Conservation (phyloP, 1,140 invertebrate genomes). For the Hestina assimilis region DNA sequence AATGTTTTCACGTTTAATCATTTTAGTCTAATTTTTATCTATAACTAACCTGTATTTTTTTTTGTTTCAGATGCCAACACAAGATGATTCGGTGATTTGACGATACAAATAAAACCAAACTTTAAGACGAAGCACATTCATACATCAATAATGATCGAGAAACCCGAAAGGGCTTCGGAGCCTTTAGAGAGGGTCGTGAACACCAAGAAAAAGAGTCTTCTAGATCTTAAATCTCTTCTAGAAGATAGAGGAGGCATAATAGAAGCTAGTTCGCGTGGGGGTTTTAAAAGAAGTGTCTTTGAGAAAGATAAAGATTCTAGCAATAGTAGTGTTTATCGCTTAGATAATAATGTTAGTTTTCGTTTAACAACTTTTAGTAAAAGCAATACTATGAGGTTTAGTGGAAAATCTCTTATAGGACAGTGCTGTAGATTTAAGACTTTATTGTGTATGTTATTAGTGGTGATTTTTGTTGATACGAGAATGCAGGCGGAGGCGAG, state of each 20-base stretch:
- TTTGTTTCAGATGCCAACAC: conserved; percentile 63
- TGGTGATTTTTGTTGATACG: conserved; percentile 52
- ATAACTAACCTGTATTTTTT: conserved; percentile 7
- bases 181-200: conserved; percentile 57
- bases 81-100: conserved; percentile 64
- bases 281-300: conserved; percentile 29
- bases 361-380: conserved; percentile 43
- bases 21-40: too few species aligned
- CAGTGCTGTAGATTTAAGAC: conserved; percentile 63
- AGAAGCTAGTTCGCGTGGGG: conserved; percentile 19
- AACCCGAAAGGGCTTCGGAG: conserved; percentile 32
- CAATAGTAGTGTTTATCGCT: conserved; percentile 48
- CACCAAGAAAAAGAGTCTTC: conserved; percentile 50
- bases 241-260: conserved; percentile 68
- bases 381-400: conserved; percentile 46
- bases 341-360: conserved; percentile 49
- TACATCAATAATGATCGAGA: conserved; percentile 44
- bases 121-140: conserved; percentile 31
- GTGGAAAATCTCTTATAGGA: conserved; percentile 30
- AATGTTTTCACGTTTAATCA: too few species aligned
- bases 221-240: conserved; percentile 65
- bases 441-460: conserved; percentile 54
- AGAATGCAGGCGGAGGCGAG: conserved; percentile 56
- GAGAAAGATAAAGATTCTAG: conserved; percentile 37
- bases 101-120: conserved; percentile 34